These are phyloP conservation scores for Conchocele bisecta DNA, from an alignment of 2,888 invertebrate species.

Conservation along the genomic window DNA sequence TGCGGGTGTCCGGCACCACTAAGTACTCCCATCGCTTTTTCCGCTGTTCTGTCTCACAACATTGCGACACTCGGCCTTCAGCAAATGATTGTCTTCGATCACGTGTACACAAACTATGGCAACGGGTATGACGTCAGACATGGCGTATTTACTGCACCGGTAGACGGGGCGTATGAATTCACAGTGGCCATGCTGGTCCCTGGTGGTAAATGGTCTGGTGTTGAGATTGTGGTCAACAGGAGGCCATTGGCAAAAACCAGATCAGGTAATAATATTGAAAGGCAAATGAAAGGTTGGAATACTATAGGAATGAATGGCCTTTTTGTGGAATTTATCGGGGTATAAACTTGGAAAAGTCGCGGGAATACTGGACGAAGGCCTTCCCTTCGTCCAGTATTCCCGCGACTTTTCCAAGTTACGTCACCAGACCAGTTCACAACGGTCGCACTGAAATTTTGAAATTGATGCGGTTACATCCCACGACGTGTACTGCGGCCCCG, in stretches of 20 bases:
- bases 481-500: no score
- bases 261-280: neutral
- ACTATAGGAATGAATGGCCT: neutral
- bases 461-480: no score
- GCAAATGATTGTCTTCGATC: conserved; percentile 44
- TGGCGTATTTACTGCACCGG: conserved; percentile 50
- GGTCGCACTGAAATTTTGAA: no score
- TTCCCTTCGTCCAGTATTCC: no score
- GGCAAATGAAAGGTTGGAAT: neutral
- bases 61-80: conserved; percentile 32
- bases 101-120: conserved; percentile 47
- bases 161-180: conserved; percentile 51
- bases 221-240: conserved; percentile 38
- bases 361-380: no score
- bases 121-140: conserved; percentile 50
- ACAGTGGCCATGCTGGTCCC: conserved; percentile 27
- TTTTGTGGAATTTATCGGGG: no score
- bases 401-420: no score
- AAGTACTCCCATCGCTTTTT: conserved; percentile 46
- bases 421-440: no score
- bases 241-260: neutral
- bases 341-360: no score
- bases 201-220: conserved; percentile 28
- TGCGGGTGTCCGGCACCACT: conserved; percentile 39
- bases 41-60: conserved; percentile 25